Base-by-base conservation (phyloP, 2,888 invertebrate genomes). In the Frankliniella intonsa region DNA sequence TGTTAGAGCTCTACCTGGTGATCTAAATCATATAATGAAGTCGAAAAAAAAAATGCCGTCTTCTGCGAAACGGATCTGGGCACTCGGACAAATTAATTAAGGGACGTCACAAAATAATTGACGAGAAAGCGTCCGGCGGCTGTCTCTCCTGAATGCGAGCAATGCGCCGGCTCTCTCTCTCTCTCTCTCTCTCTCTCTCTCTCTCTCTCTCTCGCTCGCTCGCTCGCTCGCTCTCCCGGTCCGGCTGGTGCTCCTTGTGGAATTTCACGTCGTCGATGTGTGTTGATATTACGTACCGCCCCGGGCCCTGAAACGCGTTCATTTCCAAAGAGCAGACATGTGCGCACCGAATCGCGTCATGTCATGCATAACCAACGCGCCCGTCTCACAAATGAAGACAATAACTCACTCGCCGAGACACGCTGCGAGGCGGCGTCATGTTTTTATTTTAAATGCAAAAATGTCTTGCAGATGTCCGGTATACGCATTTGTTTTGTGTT, bases 51-150 rank as follows among this genome's bases (percentile, higher is more conserved):
- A 38, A 38, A 38, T 38, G 38, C 38, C 38, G 38, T 38, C 38
- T 38, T 38, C 38, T 38, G 38, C 38, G 38, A 38, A 38, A 38
- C 5, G 38, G 38, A 38, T 38, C 38, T 5, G 5, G 38, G 38
- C 38, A 38, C 55, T 25, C 69, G 69, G 69, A 76, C 69, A 25
- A 76, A 76, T 76, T 76, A 76, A 76, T 76, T 76, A 76, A 25
- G 69, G 2, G 69, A 22, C 69, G 69, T 25, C 69, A 76, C 69
- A 25, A 76, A 76, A 76, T 76, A 76, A 76, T 25, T 76, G 69
- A 76, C 69, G 69, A 12, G 25, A 76, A 76, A 76, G 69, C 69
- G 62, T 62, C 62, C n/a, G 62, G 14, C 62, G 62, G 62, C 62
- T 62, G 62, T 62, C 62, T 17, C 17, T n/a, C 62, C 12, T 76